These are phyloP conservation scores for Salarias fasciatus DNA, from an alignment of 2,797 vertebrate species.

Conservation along the genomic window DNA sequence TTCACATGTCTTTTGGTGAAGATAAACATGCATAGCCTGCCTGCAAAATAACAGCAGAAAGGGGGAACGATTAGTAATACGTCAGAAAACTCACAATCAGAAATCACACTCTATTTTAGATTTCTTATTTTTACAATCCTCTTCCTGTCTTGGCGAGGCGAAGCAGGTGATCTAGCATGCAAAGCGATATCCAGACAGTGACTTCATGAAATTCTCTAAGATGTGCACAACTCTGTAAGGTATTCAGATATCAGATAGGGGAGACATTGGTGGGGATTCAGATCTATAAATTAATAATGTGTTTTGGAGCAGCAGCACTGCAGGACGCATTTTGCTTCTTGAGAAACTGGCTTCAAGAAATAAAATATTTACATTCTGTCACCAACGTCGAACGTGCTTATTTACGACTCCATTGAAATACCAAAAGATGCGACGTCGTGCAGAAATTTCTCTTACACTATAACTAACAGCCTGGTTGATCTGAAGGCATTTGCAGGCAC, in stretches of 20 bases:
- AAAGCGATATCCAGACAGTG: slow-evolving; percentile 68
- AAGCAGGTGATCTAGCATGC: slow-evolving; percentile 62
- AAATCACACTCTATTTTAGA: slow-evolving; percentile 38
- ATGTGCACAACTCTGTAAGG: slow-evolving; percentile 72
- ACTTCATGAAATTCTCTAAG: slow-evolving; percentile 70
- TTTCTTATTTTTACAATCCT: slow-evolving; percentile 36
- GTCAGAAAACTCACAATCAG: slow-evolving; percentile 45
- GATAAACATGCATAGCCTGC: slow-evolving; percentile 23
- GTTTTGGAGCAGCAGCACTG: slow-evolving; percentile 74
- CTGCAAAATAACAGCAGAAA: slow-evolving; percentile 47
- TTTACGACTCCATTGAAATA: slow-evolving; percentile 48
- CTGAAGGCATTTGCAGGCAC: slow-evolving; percentile 24
- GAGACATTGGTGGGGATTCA: slow-evolving; percentile 76
- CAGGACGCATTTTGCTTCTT: slow-evolving; percentile 69
- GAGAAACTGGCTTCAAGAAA: slow-evolving; percentile 72
- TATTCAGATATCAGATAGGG: slow-evolving; percentile 75
- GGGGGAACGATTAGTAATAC: slow-evolving; percentile 46
- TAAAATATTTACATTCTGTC: slow-evolving; percentile 86
- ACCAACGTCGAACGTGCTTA: slow-evolving; percentile 64
- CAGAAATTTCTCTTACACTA: slow-evolving; percentile 8
- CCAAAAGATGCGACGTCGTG: slow-evolving; percentile 38
- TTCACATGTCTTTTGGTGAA: slow-evolving; percentile 30
- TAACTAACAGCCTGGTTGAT: slow-evolving; percentile 42
- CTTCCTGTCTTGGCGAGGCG: slow-evolving; percentile 53
- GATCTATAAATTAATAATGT: slow-evolving; percentile 84